Evolutionary conservation across 2,797 vertebrate species (phyloP), one percentile per base, ranked within the genome.

Genomic region (Thaleichthys pacificus): DNA sequence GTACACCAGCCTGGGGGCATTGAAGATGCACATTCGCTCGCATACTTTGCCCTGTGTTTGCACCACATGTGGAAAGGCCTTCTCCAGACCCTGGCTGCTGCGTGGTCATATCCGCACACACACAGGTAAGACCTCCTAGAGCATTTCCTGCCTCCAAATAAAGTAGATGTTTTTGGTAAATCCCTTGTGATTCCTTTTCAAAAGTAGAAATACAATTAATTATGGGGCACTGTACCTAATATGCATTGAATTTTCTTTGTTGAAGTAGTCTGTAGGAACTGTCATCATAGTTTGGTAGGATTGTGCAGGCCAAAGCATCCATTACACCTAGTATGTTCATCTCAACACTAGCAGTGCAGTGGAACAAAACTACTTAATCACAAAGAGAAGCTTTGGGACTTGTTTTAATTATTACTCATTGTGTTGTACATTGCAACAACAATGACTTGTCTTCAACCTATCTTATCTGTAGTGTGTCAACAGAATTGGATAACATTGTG

Each of bases 1-100:
- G 75, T 98, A 99, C 61, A 93, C 96, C 88, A 99, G 97, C 88
- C 90, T 99, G 58, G 97, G 97, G 1, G 97, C 97, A 35, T 94
- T 99, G 83, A 99, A 99, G 93, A 99, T 98, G 97, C 97, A 98
- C 91, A 98, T 98, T 87, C 95, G 97, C 75, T 98, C 96, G 67
- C 97, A 99, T 92, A 98, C 97, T 0, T 92, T 99, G 81, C 97
- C 97, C 64, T 99, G 97, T 0, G 97, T 99, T 70, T 99, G 97
- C 49, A 93, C 94, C 81, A 98, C 96, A 86, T 99, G 97, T 3
- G 97, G 97, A 74, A 99, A 98, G 85, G 97, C 97, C 21, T 99
- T 99, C 91, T 98, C 97, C 81, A 89, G 97, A 77, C 96, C 97
- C 8, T 98, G 97, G 97, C 92, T 98, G 82, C 93, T 99, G 71